Evolutionary conservation across 35 echinoderm and acorn worm species (phyloP).

Genomic region (Heliocidaris tuberculata): DNA sequence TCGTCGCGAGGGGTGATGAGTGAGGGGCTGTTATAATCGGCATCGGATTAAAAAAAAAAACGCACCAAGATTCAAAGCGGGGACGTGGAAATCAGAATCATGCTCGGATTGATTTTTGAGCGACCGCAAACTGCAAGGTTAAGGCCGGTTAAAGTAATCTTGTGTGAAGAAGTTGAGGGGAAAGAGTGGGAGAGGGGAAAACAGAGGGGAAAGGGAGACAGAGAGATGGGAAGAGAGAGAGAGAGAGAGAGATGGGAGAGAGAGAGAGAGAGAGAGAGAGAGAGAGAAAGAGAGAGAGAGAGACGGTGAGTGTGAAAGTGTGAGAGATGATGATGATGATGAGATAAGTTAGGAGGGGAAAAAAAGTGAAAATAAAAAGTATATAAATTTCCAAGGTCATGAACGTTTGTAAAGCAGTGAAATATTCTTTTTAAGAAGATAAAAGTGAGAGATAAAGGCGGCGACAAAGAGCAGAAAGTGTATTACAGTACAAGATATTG

Average conservation of each 20-base stretch:
- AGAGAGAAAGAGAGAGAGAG: background rate
- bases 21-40: background rate
- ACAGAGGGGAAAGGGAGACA: background rate
- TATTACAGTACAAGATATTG: too few species aligned
- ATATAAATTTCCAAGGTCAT: too few species aligned
- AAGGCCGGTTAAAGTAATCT: background rate
- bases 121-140: constrained; percentile 1
- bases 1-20: background rate
- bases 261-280: background rate
- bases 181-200: background rate
- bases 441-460: too few species aligned
- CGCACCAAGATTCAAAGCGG: background rate
- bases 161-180: background rate
- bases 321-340: background rate
- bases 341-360: background rate
- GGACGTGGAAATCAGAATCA: background rate
- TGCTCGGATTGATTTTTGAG: background rate
- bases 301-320: background rate
- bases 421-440: too few species aligned
- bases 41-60: constrained; percentile 23
- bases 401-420: too few species aligned
- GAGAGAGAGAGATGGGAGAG: background rate
- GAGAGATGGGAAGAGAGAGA: background rate
- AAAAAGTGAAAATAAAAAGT: too few species aligned
- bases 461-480: too few species aligned